Evolutionary conservation across 37 sponge, comb jelly and placozoan genomes (phyloP), one percentile per base, ranked within the genome.

Genomic region (Geodia barretti): DNA sequence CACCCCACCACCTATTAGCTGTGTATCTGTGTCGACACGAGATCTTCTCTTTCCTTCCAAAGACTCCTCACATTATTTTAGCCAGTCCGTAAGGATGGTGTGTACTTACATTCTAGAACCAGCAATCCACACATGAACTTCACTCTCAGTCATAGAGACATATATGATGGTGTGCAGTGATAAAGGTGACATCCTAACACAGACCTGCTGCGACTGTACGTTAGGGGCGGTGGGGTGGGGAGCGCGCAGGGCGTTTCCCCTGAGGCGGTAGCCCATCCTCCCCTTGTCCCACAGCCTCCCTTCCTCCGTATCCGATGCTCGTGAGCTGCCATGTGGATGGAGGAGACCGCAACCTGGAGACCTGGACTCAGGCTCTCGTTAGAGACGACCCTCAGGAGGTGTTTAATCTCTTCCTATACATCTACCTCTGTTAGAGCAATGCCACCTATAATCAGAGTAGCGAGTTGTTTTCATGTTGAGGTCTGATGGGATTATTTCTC

Each of bases 291-390:
- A 85, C 39, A 92, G 93, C 64, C 83, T 92, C 11, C 93, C 93
- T 39, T 88, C 89, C 23, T 78, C 86, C 59, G 89, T 92, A 41
- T 79, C 88, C 8, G 93, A 88, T 23, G 71, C 89, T 26, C 68
- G 88, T 37, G 93, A 92, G 69, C n/a, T n/a, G 89, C 85, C 26
- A 83, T 87, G 85, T 68, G 76, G 0, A 41, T 92, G 41, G 93
- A 88, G 31, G 93, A n/a, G n/a, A 92, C 75, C 89, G 88, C 37
- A 82, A 88, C 8, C 74, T 92, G 31, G 93, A 88, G 77, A 89
- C 88, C 68, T 65, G 85, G 37, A 84, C 84, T 47, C 33, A 74
- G 2, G 41, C 62, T 1, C 31, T 41, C n/a, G 61, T 76, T 64
- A 64, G 39, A 1, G 82, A 82, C 4, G 74, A 82, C 32, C 77